Evolutionary conservation across 2,113 vertebrate species (phyloP).

Genomic region (Mugil cephalus): DNA sequence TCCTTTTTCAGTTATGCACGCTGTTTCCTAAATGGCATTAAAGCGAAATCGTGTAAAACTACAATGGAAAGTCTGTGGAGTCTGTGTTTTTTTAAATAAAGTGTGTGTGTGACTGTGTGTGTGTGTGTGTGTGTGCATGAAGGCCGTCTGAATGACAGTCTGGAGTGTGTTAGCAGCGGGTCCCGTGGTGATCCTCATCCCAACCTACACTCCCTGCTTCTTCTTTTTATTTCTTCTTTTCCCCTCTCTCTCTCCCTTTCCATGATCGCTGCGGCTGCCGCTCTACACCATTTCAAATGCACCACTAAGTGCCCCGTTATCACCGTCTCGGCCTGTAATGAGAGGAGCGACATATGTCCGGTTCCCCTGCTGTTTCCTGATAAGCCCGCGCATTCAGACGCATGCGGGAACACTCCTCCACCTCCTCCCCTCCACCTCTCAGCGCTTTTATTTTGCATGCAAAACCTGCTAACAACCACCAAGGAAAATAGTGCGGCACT

Average conservation of each 20-base stretch:
- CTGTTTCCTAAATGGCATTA: slow-evolving; percentile 45
- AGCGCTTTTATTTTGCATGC: slow-evolving; percentile 47
- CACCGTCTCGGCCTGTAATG: slow-evolving; percentile 59
- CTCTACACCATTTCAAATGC: slow-evolving; percentile 45
- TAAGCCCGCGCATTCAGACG: slow-evolving; percentile 49
- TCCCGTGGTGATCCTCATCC: slow-evolving; percentile 37
- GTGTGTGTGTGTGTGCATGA: slow-evolving; percentile 6
- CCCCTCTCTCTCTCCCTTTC: too few relatives aligned
- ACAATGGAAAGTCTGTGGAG: slow-evolving; percentile 18
- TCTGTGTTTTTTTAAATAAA: slow-evolving; percentile 49
- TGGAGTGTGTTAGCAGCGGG: slow-evolving; percentile 28
- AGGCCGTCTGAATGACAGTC: slow-evolving; percentile 28
- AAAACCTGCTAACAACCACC: slow-evolving; percentile 51
- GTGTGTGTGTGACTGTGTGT: slow-evolving; percentile 15
- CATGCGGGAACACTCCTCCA: slow-evolving; percentile 20
- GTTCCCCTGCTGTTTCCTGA: slow-evolving; percentile 62
- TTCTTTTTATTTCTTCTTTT: not conserved
- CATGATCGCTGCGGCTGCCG: slow-evolving; percentile 28
- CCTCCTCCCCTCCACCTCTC: slow-evolving; percentile 20
- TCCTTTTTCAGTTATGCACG: slow-evolving; percentile 22
- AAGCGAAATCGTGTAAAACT: slow-evolving; percentile 13
- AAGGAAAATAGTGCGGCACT: slow-evolving; percentile 62
- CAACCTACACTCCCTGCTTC: slow-evolving; percentile 9
- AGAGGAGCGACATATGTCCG: slow-evolving; percentile 73
- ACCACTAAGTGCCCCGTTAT: slow-evolving; percentile 63